phyloP scores from a whole-genome alignment of 2,113 vertebrate genomes.

The Triplophysa rosa region DNA sequence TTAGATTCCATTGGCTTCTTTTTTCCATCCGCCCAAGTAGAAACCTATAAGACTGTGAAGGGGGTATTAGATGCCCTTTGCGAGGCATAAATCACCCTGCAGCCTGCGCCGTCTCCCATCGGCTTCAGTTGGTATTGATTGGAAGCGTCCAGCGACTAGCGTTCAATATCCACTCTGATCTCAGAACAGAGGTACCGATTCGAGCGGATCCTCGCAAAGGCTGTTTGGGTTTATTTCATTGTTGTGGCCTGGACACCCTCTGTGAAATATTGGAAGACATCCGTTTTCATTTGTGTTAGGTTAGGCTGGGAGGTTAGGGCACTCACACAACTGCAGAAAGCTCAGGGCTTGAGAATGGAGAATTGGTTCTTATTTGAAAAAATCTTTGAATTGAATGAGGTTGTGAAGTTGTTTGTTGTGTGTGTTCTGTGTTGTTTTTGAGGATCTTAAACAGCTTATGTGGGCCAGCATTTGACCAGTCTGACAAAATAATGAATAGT shows the following conservation, averaged over 20 bases:
- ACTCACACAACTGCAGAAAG: background rate
- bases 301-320: background rate
- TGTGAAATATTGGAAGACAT: constrained; percentile 25
- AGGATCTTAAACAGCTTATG: too few relatives aligned
- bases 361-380: background rate
- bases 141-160: constrained; percentile 7
- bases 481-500: too few relatives aligned
- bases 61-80: background rate
- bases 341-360: background rate
- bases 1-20: constrained; percentile 16
- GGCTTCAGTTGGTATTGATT: constrained; percentile 24
- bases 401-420: too few relatives aligned
- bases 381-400: too few relatives aligned
- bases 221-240: constrained; percentile 34
- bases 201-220: background rate
- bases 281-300: constrained; percentile 14
- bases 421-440: too few relatives aligned
- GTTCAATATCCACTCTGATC: constrained; percentile 29
- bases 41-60: constrained; percentile 2
- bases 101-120: constrained; percentile 11
- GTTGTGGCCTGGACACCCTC: constrained; percentile 14
- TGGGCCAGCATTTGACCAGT: too few relatives aligned
- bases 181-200: constrained; percentile 26
- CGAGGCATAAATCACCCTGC: constrained; percentile 32
- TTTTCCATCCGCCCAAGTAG: background rate